phyloP scores from a whole-genome alignment of 1,140 invertebrate species.

The Polyergus mexicanus region DNA sequence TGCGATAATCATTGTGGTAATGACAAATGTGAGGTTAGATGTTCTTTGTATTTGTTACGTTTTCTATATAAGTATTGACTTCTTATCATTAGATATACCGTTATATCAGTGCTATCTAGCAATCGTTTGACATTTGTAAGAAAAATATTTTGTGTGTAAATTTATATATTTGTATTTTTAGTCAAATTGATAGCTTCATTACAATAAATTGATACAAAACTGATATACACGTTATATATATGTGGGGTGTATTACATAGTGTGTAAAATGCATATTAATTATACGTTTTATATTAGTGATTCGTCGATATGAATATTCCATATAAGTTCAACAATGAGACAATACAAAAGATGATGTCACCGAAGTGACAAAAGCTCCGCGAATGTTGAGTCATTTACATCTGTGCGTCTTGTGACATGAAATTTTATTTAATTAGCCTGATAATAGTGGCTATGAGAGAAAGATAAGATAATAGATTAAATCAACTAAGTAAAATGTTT shows the following conservation, averaged over 20 bases:
- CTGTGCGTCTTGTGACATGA: not conserved
- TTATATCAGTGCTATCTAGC: slow-evolving; percentile 7
- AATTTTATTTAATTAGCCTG: slow-evolving; percentile 17
- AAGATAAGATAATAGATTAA: slow-evolving; percentile 8
- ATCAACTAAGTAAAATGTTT: not conserved
- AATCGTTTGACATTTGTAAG: not conserved
- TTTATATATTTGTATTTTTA: slow-evolving; percentile 5
- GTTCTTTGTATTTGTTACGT: not conserved
- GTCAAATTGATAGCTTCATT: not conserved
- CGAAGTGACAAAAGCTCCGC: slow-evolving; percentile 5
- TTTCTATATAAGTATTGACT: slow-evolving; percentile 3
- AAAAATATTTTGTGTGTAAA: slow-evolving; percentile 6
- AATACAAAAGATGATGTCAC: slow-evolving; percentile 59
- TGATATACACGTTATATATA: not conserved
- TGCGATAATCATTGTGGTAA: not conserved
- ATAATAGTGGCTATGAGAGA: not conserved
- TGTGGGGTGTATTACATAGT: not conserved
- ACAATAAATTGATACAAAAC: not conserved
- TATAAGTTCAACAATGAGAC: slow-evolving; percentile 17
- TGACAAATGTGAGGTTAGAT: slow-evolving; percentile 5
- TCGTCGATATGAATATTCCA: not conserved
- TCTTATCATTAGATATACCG: not conserved
- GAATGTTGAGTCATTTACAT: slow-evolving; percentile 52
- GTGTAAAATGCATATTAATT: not conserved
- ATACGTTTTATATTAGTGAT: not conserved